Conservation (phyloP, 2,113 vertebrate species). For the Laticauda colubrina region DNA sequence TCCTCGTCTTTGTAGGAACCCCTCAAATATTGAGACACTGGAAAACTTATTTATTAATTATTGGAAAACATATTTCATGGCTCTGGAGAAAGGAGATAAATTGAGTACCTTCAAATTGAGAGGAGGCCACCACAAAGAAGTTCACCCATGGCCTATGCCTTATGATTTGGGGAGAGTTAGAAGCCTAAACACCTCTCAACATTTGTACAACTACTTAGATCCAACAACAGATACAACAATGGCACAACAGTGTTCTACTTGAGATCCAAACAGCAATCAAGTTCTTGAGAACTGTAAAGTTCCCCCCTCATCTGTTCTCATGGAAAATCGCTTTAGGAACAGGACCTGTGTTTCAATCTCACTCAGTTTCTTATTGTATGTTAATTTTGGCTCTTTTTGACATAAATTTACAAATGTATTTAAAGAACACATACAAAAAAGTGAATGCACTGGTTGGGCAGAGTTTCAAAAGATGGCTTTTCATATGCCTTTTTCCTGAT, state of each 20-base stretch:
- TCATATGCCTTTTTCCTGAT: neutral
- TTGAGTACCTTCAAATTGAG: neutral
- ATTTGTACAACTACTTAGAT: neutral
- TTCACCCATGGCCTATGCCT: neutral
- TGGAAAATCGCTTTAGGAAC: neutral
- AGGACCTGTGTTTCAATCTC: neutral
- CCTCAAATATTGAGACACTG: neutral
- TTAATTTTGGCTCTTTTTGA: neutral
- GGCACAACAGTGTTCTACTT: neutral
- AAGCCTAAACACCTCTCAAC: neutral
- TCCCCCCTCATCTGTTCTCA: neutral
- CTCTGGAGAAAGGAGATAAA: neutral
- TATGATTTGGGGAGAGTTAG: neutral
- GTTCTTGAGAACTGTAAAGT: neutral
- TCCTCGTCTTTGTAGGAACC: neutral
- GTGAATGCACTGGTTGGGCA: neutral
- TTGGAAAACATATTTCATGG: neutral
- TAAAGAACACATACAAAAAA: neutral
- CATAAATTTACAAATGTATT: neutral
- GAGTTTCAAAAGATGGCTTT: neutral
- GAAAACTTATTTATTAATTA: neutral
- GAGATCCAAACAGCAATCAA: neutral
- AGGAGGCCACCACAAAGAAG: neutral
- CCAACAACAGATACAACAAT: neutral
- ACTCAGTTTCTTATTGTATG: neutral